Evolutionary conservation across 2,888 invertebrate species (phyloP).

Genomic region (Tinea trinotella): DNA sequence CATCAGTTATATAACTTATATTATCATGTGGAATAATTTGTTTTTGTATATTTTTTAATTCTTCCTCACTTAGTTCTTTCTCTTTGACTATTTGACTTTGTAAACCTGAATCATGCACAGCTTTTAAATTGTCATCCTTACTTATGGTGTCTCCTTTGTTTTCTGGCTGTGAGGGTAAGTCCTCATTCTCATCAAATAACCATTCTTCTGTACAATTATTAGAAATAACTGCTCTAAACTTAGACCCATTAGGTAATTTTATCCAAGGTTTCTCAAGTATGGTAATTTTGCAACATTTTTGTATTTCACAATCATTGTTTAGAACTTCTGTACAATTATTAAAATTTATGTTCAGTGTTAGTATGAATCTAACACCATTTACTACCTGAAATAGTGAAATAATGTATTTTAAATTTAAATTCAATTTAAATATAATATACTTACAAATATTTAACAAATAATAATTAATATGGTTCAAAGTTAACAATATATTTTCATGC

Average conservation of each 20-base stretch:
- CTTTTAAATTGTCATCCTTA: slow-evolving; percentile 48
- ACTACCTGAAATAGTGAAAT: slow-evolving; percentile 59
- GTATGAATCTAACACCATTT: slow-evolving; percentile 72
- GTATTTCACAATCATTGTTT: slow-evolving; percentile 36
- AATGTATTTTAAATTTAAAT: slow-evolving; percentile 19
- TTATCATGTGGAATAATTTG: slow-evolving; percentile 48
- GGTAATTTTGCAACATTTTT: slow-evolving; percentile 71
- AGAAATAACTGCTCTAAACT: slow-evolving; percentile 71
- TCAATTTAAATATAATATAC: slow-evolving; percentile 20
- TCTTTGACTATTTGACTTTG: slow-evolving; percentile 35
- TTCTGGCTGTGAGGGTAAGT: slow-evolving; percentile 29
- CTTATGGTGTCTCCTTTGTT: no score
- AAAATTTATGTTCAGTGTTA: slow-evolving; percentile 64
- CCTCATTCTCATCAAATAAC: slow-evolving; percentile 55
- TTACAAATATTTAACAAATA: background rate
- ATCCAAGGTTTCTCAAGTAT: slow-evolving; percentile 79
- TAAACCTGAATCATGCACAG: slow-evolving; percentile 38
- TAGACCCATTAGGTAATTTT: slow-evolving; percentile 66
- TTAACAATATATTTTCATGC: no score
- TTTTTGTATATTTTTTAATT: slow-evolving; percentile 47
- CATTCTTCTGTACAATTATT: slow-evolving; percentile 78
- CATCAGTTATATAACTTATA: background rate
- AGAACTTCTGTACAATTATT: slow-evolving; percentile 48
- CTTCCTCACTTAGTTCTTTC: slow-evolving; percentile 39
- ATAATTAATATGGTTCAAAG: no score